Percentiles rank a stretch among this genome's conserved stretches.
Evolutionary conservation across 2,888 invertebrate genomes (phyloP).

Genomic region (Disparrhopalites patrizii): DNA sequence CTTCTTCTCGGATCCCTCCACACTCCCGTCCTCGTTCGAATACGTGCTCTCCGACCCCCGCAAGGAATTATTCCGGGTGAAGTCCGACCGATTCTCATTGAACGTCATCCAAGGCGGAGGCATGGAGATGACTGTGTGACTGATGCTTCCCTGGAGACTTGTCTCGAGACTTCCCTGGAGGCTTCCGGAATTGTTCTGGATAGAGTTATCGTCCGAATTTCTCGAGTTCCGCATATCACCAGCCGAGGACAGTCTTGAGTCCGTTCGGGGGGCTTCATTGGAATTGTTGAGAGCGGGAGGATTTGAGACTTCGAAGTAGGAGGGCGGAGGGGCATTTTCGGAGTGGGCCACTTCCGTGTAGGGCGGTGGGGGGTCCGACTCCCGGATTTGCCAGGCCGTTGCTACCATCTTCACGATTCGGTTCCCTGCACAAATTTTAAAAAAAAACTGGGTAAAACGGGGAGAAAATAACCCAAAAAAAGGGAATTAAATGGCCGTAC

Average conservation of each 20-base stretch:
- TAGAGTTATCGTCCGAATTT: background rate
- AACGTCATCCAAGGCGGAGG: background rate
- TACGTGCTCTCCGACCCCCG: background rate
- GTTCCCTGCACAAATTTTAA: too few relatives aligned
- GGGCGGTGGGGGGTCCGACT: background rate
- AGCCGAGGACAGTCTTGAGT: background rate
- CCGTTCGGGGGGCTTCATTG: background rate
- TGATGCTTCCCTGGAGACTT: background rate
- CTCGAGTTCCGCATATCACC: background rate
- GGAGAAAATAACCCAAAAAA: too few relatives aligned
- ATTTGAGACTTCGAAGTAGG: background rate
- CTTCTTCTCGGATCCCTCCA: background rate
- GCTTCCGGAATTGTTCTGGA: background rate
- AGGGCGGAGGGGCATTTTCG: background rate
- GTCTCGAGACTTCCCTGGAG: background rate
- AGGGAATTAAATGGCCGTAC: too few relatives aligned
- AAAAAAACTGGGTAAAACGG: too few relatives aligned
- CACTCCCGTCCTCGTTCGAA: background rate
- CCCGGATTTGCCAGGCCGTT: constrained; percentile 3
- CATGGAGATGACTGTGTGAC: background rate
- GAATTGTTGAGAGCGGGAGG: background rate
- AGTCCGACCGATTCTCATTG: background rate
- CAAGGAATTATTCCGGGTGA: background rate
- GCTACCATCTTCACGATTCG: background rate
- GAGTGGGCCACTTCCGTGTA: background rate